Evolutionary conservation across 2,797 vertebrate genomes (phyloP), one percentile per base, ranked within the genome.

Genomic region (Setipinna tenuifilis): DNA sequence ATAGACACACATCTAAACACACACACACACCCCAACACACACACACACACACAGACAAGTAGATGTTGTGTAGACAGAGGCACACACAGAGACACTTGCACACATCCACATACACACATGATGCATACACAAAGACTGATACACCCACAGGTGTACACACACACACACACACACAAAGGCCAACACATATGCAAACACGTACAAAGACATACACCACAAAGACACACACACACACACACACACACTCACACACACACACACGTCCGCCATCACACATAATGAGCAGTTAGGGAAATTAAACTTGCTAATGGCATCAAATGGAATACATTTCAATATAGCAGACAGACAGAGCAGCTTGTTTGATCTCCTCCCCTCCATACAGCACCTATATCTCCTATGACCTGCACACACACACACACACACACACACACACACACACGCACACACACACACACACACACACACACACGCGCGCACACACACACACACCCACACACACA

Each of bases 261-360:
- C 61, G 23, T 4, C 23, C 23, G 35, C 35, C 35, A 58, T 58
- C 59, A 61, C 21, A n/a, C 21, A 62, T 21, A 62, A 9, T n/a
- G 57, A 58, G 57, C 57, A 58, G 57, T 58, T 5, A 4, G 57
- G 0, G 14, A 58, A 17, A 58, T 16, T 58, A 14, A 31, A 16
- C 65, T 12, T 71, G 25, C 65, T 71, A 71, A 71, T 71, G 65
- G 25, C 3, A 31, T 71, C 65, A 71, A 31, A 71, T 35, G 28
- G 65, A 71, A 31, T 71, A 25, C 65, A 71, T 71, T 71, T 71
- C 31, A 68, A 68, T 68, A n/a, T 23, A 68, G 62, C 28, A 28
- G 23, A 68, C 62, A 68, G 62, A 31, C 23, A 68, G 28, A 68
- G 25, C 62, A 68, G 62, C 23, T 2, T 68, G 62, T 31, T 28